Conservation (phyloP, 2,797 vertebrate genomes). For the Danionella dracula region DNA sequence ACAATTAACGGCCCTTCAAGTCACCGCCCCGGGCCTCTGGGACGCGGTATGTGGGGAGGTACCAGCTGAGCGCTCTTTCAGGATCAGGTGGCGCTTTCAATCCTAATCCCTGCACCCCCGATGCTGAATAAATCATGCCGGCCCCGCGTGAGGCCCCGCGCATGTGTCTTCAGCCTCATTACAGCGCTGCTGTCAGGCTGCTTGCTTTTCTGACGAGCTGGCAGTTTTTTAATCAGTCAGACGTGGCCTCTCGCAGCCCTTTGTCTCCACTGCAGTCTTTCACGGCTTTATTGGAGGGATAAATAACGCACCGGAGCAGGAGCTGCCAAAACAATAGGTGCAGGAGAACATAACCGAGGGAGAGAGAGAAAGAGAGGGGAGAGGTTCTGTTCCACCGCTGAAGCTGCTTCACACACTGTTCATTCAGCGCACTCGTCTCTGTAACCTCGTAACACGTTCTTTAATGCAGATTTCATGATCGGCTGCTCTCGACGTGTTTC, state of each 20-base stretch:
- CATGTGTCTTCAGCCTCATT: constrained; percentile 36
- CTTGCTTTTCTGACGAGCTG: constrained; percentile 66
- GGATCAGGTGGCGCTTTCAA: constrained; percentile 80
- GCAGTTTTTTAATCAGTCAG: constrained; percentile 79
- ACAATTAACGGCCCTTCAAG: constrained; percentile 88
- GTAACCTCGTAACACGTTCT: too few relatives aligned
- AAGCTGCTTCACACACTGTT: too few relatives aligned
- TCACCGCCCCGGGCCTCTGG: constrained; percentile 62
- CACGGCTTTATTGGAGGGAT: background rate
- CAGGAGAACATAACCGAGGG: background rate
- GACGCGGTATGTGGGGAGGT: constrained; percentile 44
- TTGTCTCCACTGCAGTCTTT: background rate
- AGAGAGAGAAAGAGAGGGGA: constrained; percentile 23
- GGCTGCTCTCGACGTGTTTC: too few relatives aligned
- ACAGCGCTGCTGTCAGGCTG: constrained; percentile 39
- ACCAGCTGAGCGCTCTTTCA: constrained; percentile 58
- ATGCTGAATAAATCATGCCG: constrained; percentile 75
- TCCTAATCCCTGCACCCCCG: constrained; percentile 48
- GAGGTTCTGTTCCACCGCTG: constrained; percentile 37
- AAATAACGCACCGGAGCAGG: background rate
- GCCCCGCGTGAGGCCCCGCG: constrained; percentile 56
- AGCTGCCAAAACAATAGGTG: background rate
- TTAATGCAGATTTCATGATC: too few relatives aligned
- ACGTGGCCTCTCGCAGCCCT: constrained; percentile 32
- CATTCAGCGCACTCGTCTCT: too few relatives aligned